These are phyloP conservation scores for Fregetta grallaria DNA, from an alignment of 2,113 vertebrate genomes.

Conservation along the genomic window DNA sequence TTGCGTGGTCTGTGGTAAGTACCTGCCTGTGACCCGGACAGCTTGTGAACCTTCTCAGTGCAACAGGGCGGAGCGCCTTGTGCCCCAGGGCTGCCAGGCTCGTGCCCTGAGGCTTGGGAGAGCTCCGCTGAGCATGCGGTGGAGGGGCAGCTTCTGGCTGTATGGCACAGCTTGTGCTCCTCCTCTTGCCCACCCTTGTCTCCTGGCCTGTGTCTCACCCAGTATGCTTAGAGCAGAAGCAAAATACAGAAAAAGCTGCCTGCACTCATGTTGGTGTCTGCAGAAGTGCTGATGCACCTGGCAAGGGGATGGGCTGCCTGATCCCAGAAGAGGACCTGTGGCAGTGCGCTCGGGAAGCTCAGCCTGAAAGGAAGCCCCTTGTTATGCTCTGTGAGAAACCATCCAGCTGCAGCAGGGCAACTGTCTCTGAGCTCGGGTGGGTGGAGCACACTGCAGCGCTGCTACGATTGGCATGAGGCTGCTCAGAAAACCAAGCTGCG, in stretches of 20 bases:
- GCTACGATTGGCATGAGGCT: fast-evolving
- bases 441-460: not conserved
- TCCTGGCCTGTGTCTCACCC: not conserved
- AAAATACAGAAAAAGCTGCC: not conserved
- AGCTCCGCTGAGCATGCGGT: not conserved
- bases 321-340: not conserved
- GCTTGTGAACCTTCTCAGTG: not conserved
- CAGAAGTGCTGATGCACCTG: not conserved
- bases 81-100: not conserved
- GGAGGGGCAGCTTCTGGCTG: not conserved
- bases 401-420: not conserved
- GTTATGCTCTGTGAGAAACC: not conserved
- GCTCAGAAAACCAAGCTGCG: not conserved
- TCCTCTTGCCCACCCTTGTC: not conserved
- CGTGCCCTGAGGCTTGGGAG: not conserved
- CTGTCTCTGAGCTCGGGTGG: not conserved
- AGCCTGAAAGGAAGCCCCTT: not conserved
- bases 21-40: not conserved
- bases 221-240: not conserved
- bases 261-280: not conserved
- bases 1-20: not conserved
- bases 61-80: not conserved
- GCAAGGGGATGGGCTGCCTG: not conserved
- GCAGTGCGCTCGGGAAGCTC: fast-evolving
- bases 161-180: not conserved